A percentile compares a stretch with the other conserved stretches of the same genome.
These are phyloP conservation scores for Mormyrus proboscirostris DNA, from an alignment of 2,797 vertebrate species.

Conservation along the genomic window DNA sequence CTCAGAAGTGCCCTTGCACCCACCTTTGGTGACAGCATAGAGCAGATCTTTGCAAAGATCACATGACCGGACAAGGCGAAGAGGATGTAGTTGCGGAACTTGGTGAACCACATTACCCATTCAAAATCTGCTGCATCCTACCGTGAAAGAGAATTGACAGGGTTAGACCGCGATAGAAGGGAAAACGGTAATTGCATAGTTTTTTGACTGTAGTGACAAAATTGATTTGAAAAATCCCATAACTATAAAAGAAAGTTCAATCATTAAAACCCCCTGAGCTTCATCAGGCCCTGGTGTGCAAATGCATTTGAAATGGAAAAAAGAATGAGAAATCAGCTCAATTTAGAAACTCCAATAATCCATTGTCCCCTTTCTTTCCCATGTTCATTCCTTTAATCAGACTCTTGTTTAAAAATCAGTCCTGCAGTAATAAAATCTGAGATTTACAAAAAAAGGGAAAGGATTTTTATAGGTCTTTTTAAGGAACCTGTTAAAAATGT, in stretches of 20 bases:
- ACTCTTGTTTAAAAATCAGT: neutral
- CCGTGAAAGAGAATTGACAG: neutral
- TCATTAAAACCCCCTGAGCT: neutral
- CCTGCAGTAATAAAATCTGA: neutral
- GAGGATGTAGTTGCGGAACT: slow-evolving; percentile 80
- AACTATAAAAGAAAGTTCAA: neutral
- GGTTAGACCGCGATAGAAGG: neutral
- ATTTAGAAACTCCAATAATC: neutral
- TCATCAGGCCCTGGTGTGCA: neutral
- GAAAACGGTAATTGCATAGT: neutral
- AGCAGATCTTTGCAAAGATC: slow-evolving; percentile 89
- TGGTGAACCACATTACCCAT: slow-evolving; percentile 98
- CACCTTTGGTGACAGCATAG: slow-evolving; percentile 85
- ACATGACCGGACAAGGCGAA: slow-evolving; percentile 87
- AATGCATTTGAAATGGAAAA: neutral
- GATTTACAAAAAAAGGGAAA: neutral
- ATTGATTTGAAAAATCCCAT: neutral
- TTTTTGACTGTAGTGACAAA: neutral
- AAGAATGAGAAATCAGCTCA: neutral
- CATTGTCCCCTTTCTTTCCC: neutral
- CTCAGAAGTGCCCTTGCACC: slow-evolving; percentile 25
- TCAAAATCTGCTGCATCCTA: slow-evolving; percentile 88
- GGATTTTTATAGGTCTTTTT: neutral
- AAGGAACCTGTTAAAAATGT: neutral
- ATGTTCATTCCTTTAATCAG: neutral